phyloP scores from a whole-genome alignment of 2,113 vertebrate species.

The Perca schrenkii region DNA sequence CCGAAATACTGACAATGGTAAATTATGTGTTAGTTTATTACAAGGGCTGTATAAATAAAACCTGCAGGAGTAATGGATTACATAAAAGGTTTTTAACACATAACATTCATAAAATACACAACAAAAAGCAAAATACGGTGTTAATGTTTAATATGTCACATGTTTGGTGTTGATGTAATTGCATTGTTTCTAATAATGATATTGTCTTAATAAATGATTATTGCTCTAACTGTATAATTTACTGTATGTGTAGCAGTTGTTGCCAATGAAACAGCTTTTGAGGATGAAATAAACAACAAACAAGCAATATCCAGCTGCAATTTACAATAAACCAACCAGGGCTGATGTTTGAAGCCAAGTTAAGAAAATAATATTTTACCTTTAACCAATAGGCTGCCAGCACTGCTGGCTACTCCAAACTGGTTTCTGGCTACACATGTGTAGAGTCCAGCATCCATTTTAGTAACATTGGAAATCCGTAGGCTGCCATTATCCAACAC shows the following conservation, averaged over 20 bases:
- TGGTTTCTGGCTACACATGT: slow-evolving; percentile 94
- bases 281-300: neutral
- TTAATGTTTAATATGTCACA: neutral
- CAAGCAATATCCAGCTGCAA: neutral
- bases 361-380: slow-evolving; percentile 79
- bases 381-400: slow-evolving; percentile 93
- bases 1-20: slow-evolving; percentile 13
- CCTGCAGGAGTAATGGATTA: neutral
- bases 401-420: slow-evolving; percentile 94
- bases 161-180: neutral
- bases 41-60: slow-evolving; percentile 8
- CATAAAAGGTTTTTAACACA: neutral
- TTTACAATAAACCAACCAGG: neutral
- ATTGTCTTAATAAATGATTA: neutral
- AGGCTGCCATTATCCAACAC: slow-evolving; percentile 93
- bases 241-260: neutral
- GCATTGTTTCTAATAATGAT: neutral
- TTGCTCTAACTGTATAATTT: neutral
- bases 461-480: slow-evolving; percentile 92
- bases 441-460: slow-evolving; percentile 91
- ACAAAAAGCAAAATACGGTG: neutral
- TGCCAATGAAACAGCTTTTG: slow-evolving; percentile 9
- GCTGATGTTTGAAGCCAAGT: neutral
- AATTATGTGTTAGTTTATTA: slow-evolving; percentile 28
- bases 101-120: neutral